Evolutionary conservation across 2,113 vertebrate species (phyloP), one percentile per base, ranked within the genome.

Genomic region (Sinocyclocheilus maitianheensis): DNA sequence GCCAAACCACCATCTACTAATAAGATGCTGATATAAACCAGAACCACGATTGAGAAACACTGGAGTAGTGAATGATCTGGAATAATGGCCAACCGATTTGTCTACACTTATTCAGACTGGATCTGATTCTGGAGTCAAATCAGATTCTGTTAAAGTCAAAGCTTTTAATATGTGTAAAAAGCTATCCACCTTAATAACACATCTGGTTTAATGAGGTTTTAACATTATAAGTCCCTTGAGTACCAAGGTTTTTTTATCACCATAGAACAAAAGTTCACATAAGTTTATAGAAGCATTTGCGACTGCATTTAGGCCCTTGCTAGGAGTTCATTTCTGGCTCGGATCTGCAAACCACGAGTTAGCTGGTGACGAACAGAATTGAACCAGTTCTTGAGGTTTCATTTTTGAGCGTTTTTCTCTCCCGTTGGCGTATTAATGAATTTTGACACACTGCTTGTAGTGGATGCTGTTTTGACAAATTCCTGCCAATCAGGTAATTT

Each of bases 401-500:
- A 13, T 43, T 81, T 81, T n/a, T 22, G 11, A 62, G 16, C 1
- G 2, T 6, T 69, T 69, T 65, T 46, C 53, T 58, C 2, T 24
- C 40, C 60, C 10, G 37, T n/a, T 20, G 43, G 80, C 0, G 1
- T 69, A 34, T 53, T 51, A 30, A 77, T 77, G 18, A 6, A 48
- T 55, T 60, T 83, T 83, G 67, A 74, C 67, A 76, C 5, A 10
- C 53, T 79, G 58, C 67, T 84, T 10, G 69, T 79, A 80, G 71
- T 74, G 55, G 81, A 51, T 84, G 71, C 51, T 84, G 78, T 85
- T 81, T 74, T 77, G 69, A 75, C 74, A 80, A 63, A 87, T 84
- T 89, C 81, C 60, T 71, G 43, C 81, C 53, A 62, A 14, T 88
- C 84, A 86, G 84, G 51, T 78, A 74, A 77, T 53, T 83, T 62